Percentiles rank a stretch among this genome's conserved stretches.
These are phyloP conservation scores for Emydocephalus ijimae DNA, from an alignment of 2,113 vertebrate genomes.

Conservation along the genomic window DNA sequence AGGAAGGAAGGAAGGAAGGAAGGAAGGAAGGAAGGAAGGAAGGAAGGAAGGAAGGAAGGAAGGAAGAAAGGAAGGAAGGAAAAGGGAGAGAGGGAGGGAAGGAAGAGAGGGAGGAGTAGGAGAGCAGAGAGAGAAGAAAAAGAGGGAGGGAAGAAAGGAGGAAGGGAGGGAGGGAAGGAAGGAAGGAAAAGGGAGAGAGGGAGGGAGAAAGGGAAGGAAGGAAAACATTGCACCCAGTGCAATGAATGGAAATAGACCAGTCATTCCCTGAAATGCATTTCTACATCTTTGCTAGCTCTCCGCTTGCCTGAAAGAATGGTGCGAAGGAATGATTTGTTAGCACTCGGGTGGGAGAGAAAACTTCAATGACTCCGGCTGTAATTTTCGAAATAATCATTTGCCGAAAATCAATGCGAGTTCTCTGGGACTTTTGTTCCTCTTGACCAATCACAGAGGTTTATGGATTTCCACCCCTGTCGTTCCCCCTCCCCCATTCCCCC, in stretches of 20 bases:
- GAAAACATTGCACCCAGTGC: not conserved
- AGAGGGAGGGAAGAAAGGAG: not conserved
- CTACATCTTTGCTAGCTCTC: slow-evolving; percentile 38
- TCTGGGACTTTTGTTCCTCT: slow-evolving; percentile 47
- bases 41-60: too few relatives aligned
- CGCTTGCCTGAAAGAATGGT: slow-evolving; percentile 47
- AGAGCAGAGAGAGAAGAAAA: too few relatives aligned
- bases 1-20: too few relatives aligned
- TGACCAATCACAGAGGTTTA: slow-evolving; percentile 51
- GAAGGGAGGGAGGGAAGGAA: too few relatives aligned
- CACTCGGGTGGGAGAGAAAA: slow-evolving; percentile 36
- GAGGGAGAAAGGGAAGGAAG: not conserved
- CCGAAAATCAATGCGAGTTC: slow-evolving; percentile 59
- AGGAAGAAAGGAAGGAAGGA: accelerated
- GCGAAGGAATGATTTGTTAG: slow-evolving; percentile 58
- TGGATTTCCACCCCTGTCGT: slow-evolving; percentile 18
- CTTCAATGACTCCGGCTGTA: slow-evolving; percentile 56
- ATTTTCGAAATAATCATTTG: slow-evolving; percentile 56
- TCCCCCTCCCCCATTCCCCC: not conserved
- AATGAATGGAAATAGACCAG: slow-evolving; percentile 42
- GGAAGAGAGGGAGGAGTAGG: too few relatives aligned
- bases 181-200: too few relatives aligned
- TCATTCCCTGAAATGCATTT: slow-evolving; percentile 58
- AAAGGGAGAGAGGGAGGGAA: too few relatives aligned
- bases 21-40: accelerated